Conservation (phyloP, 2,113 vertebrate species). For the Aldabrachelys gigantea region DNA sequence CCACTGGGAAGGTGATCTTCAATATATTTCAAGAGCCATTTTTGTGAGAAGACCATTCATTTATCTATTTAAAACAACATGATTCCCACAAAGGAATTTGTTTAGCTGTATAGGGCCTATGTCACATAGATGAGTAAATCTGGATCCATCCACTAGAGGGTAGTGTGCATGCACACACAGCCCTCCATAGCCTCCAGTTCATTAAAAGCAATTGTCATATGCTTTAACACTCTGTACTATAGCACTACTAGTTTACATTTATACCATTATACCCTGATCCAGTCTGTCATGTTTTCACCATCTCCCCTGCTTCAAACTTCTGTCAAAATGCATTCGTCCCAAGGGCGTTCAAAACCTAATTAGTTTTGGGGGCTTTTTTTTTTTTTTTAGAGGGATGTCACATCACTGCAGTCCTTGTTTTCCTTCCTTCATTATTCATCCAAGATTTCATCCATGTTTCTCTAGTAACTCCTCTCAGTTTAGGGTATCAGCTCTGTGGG, state of each 20-base stretch:
- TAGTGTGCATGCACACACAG: background rate
- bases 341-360: background rate
- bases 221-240: too few species aligned
- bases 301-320: background rate
- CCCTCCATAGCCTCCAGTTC: background rate
- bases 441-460: background rate
- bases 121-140: background rate
- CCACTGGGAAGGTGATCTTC: background rate
- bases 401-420: background rate
- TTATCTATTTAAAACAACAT: background rate
- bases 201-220: background rate
- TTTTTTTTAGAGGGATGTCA: background rate
- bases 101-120: background rate
- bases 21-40: background rate
- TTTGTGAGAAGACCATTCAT: background rate
- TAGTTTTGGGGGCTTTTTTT: fast-evolving
- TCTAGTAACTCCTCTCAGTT: background rate
- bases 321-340: background rate
- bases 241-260: background rate
- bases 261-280: too few species aligned
- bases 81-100: background rate
- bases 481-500: too few species aligned
- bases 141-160: background rate
- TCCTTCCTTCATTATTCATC: background rate
- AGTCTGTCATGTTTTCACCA: background rate